These are phyloP conservation scores for Muschampia plurimacula DNA, from an alignment of 2,888 invertebrate species.

Conservation along the genomic window DNA sequence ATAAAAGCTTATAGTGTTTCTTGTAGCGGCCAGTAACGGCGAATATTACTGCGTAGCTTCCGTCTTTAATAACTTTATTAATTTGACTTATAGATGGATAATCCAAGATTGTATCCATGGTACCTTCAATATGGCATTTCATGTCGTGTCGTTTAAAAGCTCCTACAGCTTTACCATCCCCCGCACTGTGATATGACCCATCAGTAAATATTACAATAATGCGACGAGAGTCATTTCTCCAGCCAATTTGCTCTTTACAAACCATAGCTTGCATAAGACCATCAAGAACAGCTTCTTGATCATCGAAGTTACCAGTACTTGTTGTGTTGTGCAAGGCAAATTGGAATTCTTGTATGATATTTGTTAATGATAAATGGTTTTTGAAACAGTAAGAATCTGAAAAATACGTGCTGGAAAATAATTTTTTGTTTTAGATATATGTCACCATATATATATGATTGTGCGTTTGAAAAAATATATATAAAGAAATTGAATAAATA, in stretches of 20 bases:
- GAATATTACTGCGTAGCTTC: conserved; percentile 57
- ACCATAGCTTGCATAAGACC: conserved; percentile 91
- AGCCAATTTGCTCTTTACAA: conserved; percentile 89
- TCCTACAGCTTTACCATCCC: conserved; percentile 89
- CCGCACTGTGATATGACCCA: conserved; percentile 91
- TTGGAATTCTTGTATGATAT: conserved; percentile 77
- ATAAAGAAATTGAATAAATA: no score
- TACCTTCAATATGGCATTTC: conserved; percentile 86
- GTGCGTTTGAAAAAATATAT: no score
- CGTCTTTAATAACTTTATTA: conserved; percentile 66
- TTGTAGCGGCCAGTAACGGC: conserved; percentile 46
- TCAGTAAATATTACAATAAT: conserved; percentile 92
- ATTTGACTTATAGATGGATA: conserved; percentile 92
- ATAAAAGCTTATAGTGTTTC: conserved; percentile 67
- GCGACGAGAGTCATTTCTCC: conserved; percentile 90
- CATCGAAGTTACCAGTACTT: conserved; percentile 85
- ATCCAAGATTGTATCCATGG: conserved; percentile 87
- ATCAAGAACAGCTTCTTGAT: conserved; percentile 94
- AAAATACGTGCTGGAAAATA: background rate
- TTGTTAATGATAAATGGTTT: conserved; percentile 88
- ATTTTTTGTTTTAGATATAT: background rate
- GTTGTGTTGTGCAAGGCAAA: conserved; percentile 65
- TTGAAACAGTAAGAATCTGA: conserved; percentile 88
- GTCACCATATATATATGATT: no score
- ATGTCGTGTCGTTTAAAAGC: conserved; percentile 90